Evolutionary conservation across 2,888 invertebrate species (phyloP).

Genomic region (Spialia ferax): DNA sequence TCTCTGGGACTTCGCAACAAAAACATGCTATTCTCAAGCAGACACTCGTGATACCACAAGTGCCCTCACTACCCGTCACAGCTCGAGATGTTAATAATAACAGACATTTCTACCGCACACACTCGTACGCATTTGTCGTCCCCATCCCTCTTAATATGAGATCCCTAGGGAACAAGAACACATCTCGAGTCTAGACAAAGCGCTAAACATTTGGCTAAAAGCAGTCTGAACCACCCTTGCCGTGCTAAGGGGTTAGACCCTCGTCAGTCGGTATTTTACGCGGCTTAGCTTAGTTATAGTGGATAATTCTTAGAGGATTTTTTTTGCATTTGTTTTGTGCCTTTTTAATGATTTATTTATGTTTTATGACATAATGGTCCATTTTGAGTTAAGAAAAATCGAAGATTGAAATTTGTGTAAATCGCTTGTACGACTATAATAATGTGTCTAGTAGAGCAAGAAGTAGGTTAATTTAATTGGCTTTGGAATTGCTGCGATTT

Average conservation of each 20-base stretch:
- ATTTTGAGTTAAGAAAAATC: slow-evolving; percentile 21
- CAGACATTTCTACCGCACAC: slow-evolving; percentile 39
- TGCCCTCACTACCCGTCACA: slow-evolving; percentile 24
- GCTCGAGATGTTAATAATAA: slow-evolving; percentile 37
- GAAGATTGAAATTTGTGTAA: slow-evolving; percentile 5
- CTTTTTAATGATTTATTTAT: slow-evolving; percentile 25
- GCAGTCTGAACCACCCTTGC: slow-evolving; percentile 31
- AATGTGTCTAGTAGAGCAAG: too few relatives aligned
- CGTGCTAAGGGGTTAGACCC: slow-evolving; percentile 23
- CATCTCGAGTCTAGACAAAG: slow-evolving; percentile 40
- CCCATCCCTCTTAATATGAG: slow-evolving; percentile 24
- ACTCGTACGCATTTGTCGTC: slow-evolving; percentile 31
- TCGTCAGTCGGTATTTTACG: slow-evolving; percentile 24
- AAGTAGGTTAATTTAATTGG: too few relatives aligned
- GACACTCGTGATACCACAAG: slow-evolving; percentile 23
- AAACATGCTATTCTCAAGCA: slow-evolving; percentile 19
- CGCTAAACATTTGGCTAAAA: slow-evolving; percentile 41
- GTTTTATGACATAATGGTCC: slow-evolving; percentile 10
- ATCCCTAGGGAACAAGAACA: slow-evolving; percentile 35
- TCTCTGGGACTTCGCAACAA: not conserved
- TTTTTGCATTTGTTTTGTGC: slow-evolving; percentile 1
- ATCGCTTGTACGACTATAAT: not conserved
- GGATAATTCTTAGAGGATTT: not conserved
- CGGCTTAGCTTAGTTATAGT: slow-evolving; percentile 30
- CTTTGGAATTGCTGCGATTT: too few relatives aligned